These are phyloP conservation scores for Anolis sagrei DNA, from an alignment of 2,113 vertebrate species.

Conservation along the genomic window DNA sequence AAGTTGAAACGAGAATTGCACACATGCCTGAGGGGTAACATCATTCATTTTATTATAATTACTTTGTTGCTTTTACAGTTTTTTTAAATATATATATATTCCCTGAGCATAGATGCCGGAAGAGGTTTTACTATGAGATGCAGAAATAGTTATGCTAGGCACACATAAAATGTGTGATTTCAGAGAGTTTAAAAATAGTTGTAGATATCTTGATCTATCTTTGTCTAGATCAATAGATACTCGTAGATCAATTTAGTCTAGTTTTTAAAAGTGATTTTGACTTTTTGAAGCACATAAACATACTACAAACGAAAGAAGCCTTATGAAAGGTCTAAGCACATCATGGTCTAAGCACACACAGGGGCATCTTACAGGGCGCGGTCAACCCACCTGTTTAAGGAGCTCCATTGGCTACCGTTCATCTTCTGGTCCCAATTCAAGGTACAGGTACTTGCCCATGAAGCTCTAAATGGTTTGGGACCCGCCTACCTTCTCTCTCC, in stretches of 20 bases:
- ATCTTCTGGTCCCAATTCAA: too few species aligned
- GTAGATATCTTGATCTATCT: background rate
- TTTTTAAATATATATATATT: conserved; percentile 10
- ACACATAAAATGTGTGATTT: background rate
- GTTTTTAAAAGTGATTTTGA: background rate
- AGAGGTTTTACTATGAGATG: background rate
- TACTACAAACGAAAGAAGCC: background rate
- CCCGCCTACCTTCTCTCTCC: too few species aligned
- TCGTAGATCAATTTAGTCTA: background rate
- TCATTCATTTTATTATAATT: conserved; percentile 23
- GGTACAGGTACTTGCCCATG: too few species aligned
- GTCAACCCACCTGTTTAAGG: too few species aligned
- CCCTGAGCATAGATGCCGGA: background rate
- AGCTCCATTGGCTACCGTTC: too few species aligned
- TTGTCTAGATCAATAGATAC: too few species aligned
- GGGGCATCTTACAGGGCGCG: too few species aligned
- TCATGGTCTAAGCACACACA: too few species aligned
- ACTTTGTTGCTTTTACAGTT: background rate
- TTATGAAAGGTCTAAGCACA: background rate
- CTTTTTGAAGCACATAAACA: background rate
- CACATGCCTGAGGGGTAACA: background rate
- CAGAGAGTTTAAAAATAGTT: background rate
- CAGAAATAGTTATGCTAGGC: background rate
- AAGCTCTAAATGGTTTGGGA: too few species aligned
- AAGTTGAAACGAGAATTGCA: conserved; percentile 27